Evolutionary conservation across 2,888 invertebrate species (phyloP).

Genomic region (Adelognathus sp.): DNA sequence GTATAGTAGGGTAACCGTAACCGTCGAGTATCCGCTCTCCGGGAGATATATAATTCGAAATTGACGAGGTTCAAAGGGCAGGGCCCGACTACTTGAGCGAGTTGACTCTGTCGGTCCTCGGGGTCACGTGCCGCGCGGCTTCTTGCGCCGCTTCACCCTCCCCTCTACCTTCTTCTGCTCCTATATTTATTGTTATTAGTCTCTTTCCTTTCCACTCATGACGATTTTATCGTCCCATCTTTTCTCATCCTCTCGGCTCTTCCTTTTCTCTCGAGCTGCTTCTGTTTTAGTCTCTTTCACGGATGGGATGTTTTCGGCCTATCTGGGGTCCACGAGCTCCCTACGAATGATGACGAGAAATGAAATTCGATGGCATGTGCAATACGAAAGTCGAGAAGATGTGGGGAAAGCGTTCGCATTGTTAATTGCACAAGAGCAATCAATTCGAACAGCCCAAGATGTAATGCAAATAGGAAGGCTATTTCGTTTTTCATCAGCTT

Average conservation of each 20-base stretch:
- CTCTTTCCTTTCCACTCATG: slow-evolving; percentile 37
- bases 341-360: too few relatives aligned
- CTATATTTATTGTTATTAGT: slow-evolving; percentile 46
- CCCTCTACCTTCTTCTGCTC: slow-evolving; percentile 44
- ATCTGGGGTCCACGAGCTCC: too few relatives aligned
- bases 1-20: slow-evolving; percentile 64
- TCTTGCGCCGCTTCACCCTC: slow-evolving; percentile 66
- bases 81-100: slow-evolving; percentile 79
- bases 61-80: slow-evolving; percentile 80
- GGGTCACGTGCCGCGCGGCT: slow-evolving; percentile 79
- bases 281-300: too few relatives aligned
- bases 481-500: too few relatives aligned
- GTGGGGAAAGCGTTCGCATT: too few relatives aligned
- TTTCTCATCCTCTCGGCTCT: neutral
- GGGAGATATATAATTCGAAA: slow-evolving; percentile 79
- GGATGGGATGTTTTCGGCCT: too few relatives aligned
- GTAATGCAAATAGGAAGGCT: too few relatives aligned
- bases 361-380: too few relatives aligned
- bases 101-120: slow-evolving; percentile 78
- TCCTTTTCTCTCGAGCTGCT: neutral
- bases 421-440: too few relatives aligned
- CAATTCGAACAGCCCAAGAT: too few relatives aligned
- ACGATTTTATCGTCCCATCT: slow-evolving; percentile 28
- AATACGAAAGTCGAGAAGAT: too few relatives aligned
- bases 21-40: slow-evolving; percentile 76